Evolutionary conservation across 2,113 vertebrate species (phyloP), one percentile per base, ranked within the genome.

Genomic region (Rafetus swinhoei): DNA sequence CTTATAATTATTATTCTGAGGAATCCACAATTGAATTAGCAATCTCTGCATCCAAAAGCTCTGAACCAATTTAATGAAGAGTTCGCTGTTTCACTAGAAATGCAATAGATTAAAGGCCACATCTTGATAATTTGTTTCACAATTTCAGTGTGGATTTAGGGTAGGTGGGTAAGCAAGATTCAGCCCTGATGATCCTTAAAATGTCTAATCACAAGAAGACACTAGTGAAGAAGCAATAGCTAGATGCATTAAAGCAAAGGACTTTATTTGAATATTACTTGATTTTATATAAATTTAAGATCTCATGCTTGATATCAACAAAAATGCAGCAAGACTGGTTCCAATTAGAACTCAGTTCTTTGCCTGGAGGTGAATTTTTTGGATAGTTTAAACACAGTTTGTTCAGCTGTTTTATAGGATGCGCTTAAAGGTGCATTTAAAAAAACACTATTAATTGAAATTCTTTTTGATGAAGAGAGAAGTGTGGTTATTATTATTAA

Each of bases 331-430:
- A 88, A 94, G 52, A 87, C 27, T 90, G 82, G 52, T 86, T 91
- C 90, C 27, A 94, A 89, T 92, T 89, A 96, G 55, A 74, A 10
- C 18, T 90, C 93, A 79, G 65, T 7, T 92, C 94, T 87, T 90
- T 85, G 91, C 88, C 91, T 86, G 84, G 81, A 95, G 76, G 85
- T 86, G 62, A 88, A 53, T 91, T 87, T 90, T 95, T 90, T 80
- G 65, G 35, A 87, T 90, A 81, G 85, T 53, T 21, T 72, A 52
- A 95, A 88, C 57, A 72, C 24, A 80, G 86, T 90, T 94, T 92
- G 72, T n/a, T 95, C 84, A 96, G 82, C 79, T 94, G 81, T 82
- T 93, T 94, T 85, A 92, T 87, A 95, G 86, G 77, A 87, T 83
- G 76, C 32, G 32, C 88, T 90, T 72, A 83, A 59, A 95, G 74